Evolutionary conservation across 2,113 vertebrate genomes (phyloP).

Genomic region (Pomatostomus ruficeps): DNA sequence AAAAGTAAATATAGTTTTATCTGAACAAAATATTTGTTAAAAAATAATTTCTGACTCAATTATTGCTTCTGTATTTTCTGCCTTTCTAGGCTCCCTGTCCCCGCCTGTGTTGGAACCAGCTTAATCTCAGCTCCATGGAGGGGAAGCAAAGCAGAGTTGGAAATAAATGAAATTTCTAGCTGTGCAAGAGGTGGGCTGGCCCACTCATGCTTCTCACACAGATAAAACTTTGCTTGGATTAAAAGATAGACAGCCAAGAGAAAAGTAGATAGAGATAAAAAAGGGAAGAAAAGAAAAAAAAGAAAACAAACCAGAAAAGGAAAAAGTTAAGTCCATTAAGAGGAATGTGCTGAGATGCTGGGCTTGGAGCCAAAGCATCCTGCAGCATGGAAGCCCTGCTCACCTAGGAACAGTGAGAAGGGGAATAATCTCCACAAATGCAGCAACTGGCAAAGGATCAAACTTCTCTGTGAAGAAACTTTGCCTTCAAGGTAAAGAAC

Average conservation of each 20-base stretch:
- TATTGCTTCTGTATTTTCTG: neutral
- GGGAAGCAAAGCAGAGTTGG: neutral
- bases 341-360: neutral
- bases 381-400: neutral
- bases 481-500: neutral
- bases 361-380: conserved; percentile 1
- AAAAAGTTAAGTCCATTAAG: neutral
- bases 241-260: neutral
- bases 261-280: neutral
- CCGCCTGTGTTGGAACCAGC: neutral
- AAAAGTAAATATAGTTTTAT: neutral
- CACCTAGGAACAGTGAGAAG: neutral
- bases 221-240: neutral
- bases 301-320: no score
- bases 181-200: neutral
- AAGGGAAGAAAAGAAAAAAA: no score
- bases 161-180: neutral
- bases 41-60: neutral
- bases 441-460: neutral
- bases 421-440: neutral
- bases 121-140: neutral
- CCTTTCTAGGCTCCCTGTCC: neutral
- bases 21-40: neutral
- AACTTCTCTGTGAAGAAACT: neutral
- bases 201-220: neutral